Evolutionary conservation across 2,888 invertebrate genomes (phyloP).

Genomic region (Pristionchus mayeri): DNA sequence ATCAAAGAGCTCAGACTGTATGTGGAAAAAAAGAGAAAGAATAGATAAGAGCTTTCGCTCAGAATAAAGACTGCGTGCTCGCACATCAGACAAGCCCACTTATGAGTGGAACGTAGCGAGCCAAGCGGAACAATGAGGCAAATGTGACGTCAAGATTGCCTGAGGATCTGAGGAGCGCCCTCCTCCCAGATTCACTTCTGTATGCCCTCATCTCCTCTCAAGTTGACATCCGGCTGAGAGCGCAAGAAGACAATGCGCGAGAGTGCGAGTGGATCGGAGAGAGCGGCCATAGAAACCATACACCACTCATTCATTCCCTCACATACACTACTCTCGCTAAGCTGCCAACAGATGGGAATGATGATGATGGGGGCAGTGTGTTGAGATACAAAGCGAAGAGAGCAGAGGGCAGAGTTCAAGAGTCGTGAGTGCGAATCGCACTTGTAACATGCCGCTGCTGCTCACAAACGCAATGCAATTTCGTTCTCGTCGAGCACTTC

Average conservation of each 20-base stretch:
- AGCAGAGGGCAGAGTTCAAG: not conserved
- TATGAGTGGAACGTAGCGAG: not conserved
- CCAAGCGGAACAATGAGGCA: not conserved
- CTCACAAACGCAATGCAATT: not conserved
- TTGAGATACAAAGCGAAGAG: constrained; percentile 24
- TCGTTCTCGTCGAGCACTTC: no score
- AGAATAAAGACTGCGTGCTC: no score
- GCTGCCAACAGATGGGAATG: constrained; percentile 21
- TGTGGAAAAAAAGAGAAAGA: no score
- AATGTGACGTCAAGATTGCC: not conserved
- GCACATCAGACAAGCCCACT: not conserved
- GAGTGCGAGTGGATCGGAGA: not conserved
- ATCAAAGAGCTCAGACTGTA: no score
- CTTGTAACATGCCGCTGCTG: not conserved
- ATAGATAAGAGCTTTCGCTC: no score
- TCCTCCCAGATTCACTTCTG: not conserved
- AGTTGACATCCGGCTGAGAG: constrained; percentile 22
- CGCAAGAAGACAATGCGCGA: not conserved
- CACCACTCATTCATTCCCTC: not conserved
- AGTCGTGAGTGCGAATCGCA: no score
- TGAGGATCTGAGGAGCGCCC: not conserved
- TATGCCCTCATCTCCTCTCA: constrained; percentile 30
- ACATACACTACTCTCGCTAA: not conserved
- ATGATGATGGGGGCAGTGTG: not conserved
- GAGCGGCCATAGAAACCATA: not conserved